Conservation (phyloP, 2,888 invertebrate species). For the Flexamia atlantica region DNA sequence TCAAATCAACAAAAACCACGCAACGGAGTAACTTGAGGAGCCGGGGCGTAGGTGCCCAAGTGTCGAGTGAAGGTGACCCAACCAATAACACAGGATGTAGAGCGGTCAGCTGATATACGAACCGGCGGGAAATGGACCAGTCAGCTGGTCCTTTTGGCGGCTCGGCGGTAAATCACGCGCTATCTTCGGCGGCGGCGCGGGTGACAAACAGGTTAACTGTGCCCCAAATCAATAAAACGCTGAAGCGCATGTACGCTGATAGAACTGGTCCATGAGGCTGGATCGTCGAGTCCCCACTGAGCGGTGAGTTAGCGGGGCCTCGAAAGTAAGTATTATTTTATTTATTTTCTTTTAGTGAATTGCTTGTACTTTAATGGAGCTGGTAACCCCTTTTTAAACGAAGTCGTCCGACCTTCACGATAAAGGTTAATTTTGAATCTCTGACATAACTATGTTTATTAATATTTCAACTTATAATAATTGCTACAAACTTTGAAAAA, state of each 20-base stretch:
- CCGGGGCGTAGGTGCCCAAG: background rate
- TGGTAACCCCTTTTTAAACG: no score
- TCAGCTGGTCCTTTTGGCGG: constrained; percentile 41
- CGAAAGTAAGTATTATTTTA: no score
- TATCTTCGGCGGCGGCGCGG: constrained; percentile 1
- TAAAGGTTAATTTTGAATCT: no score
- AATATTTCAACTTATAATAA: no score
- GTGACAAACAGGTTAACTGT: constrained; percentile 42
- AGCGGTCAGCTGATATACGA: constrained; percentile 32
- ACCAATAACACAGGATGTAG: constrained; percentile 29
- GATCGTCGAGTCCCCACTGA: constrained; percentile 12
- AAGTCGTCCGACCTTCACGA: no score
- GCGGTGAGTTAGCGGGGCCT: constrained; percentile 6
- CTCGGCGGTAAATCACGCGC: constrained; percentile 21
- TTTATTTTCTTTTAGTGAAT: no score
- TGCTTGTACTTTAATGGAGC: no score
- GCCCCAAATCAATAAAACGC: constrained; percentile 51
- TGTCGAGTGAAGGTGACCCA: background rate
- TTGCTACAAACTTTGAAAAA: no score
- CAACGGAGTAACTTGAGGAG: constrained; percentile 20
- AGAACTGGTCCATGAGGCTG: constrained; percentile 37
- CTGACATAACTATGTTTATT: no score
- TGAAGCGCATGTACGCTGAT: constrained; percentile 50
- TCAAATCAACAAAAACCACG: no score
- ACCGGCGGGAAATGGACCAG: constrained; percentile 40